Base-by-base conservation (phyloP, 2,888 invertebrate genomes). In the Spialia ferax region DNA sequence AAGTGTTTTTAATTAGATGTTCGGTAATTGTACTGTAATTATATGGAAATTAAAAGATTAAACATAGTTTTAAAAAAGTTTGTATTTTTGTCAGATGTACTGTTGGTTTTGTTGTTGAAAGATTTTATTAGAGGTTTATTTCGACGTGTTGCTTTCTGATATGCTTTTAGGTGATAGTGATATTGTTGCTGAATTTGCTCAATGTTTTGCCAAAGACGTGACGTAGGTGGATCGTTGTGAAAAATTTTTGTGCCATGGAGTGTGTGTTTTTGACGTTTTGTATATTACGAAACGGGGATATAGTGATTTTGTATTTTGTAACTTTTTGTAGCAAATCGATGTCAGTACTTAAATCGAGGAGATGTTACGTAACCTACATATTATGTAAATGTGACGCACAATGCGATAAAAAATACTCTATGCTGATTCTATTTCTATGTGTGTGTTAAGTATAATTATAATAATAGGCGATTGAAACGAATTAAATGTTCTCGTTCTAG, bases 131-230 rank as follows among this genome's bases (percentile, higher is more conserved):
- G 69, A 59, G 45, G 45, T 71, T 71, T 69, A 57, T 76, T 76
- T 74, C 71, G 76, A 73, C 52, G 73, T 71, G 75, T 71, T 73
- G 81, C 81, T 86, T 87, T 60, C 79, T 82, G 77, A 63, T 72
- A 76, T 75, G 87, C 85, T 86, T 87, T 72, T 85, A 80, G 79
- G 65, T 70, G 72, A 75, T 78, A 76, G 72, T 71, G 83, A 87
- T 88, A 79, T 88, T 82, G 83, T 86, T 87, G 89, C 89, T 90
- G 88, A 89, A 91, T 81, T 88, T 88, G 89, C 87, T 89, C 88
- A 88, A 90, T 91, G 72, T 84, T 89, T 91, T 91, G 91, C 91
- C 74, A 78, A 75, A 73, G 20, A 55, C 42, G 63, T 63, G 42
- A n/a, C n/a, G n/a, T n/a, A n/a, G n/a, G 42, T 15, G 52, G 18